phyloP scores from a whole-genome alignment of 1,140 invertebrate species.

The Pseudomyrmex flavicornis region DNA sequence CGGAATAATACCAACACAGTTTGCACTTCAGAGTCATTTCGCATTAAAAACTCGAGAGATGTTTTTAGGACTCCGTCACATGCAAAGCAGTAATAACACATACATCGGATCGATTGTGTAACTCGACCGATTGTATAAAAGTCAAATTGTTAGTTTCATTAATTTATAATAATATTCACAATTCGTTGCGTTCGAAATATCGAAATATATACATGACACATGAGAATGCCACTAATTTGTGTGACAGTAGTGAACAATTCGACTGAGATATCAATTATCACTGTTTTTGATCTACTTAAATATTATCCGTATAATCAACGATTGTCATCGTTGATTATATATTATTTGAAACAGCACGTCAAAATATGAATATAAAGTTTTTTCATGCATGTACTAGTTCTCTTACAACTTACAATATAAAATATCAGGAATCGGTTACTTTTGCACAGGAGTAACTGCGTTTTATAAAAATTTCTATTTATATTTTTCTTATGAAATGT shows the following conservation, averaged over 20 bases:
- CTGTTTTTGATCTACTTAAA: constrained; percentile 40
- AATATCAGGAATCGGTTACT: constrained; percentile 22
- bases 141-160: constrained; percentile 56
- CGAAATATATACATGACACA: not conserved
- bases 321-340: constrained; percentile 23
- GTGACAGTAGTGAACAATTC: constrained; percentile 42
- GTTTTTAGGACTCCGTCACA: constrained; percentile 3
- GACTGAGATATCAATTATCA: constrained; percentile 14
- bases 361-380: constrained; percentile 39
- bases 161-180: constrained; percentile 24
- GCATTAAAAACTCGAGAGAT: not conserved
- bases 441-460: constrained; percentile 35
- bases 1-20: not conserved
- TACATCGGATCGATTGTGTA: not conserved
- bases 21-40: constrained; percentile 23
- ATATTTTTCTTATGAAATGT: not conserved
- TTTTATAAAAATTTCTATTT: not conserved
- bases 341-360: constrained; percentile 9
- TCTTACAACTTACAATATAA: constrained; percentile 52
- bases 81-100: constrained; percentile 2
- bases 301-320: constrained; percentile 7
- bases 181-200: constrained; percentile 25
- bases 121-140: constrained; percentile 45
- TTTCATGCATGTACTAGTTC: constrained; percentile 51
- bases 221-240: not conserved